Base-by-base conservation (phyloP, 2,113 vertebrate species). In the Calyptomena viridis region DNA sequence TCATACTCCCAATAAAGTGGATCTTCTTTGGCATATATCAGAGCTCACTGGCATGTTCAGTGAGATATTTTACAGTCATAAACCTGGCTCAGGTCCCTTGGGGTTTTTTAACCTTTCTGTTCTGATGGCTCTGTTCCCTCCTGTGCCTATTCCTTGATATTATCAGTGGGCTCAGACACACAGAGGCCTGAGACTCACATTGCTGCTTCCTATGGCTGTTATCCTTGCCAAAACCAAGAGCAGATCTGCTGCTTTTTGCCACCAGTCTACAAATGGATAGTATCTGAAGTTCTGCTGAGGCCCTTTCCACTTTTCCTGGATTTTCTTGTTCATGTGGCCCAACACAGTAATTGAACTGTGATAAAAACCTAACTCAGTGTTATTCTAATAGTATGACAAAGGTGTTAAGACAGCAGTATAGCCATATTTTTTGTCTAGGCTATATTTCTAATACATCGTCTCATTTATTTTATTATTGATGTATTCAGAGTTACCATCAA, bases 201-300 rank as follows among this genome's bases (percentile, higher is more conserved):
- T 3, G 1, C 28, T 2, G 0, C 28, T 58, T 33, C 23, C 27
- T 24, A 0, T 9, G 17, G 22, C 44, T 16, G 4, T 35, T 25
- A 13, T 16, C 25, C 1, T 2, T 11, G 25, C 44, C 40, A 20
- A 52, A 58, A 14, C 33, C 5, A 2, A 22, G 18, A 84, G 66
- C n/a, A 73, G n/a, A 42, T 11, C 53, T 50, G 14, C 23, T 84
- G n/a, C 67, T 49, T 44, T 71, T 37, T 55, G 40, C 67, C 67
- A 37, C 35, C 37, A 74, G 80, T 37, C 31, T 44, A 10, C 0
- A 0, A 72, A 31, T 2, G 0, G 33, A 35, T 24, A 12, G 24
- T 35, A 27, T 49, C 53, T 30, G 14, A 74, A 49, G 17, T 40
- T 46, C 58, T 15, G 16, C 39, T 27, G 25, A 64, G 24, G 3